Percentiles rank a stretch among this genome's conserved stretches.
phyloP scores from a whole-genome alignment of 2,797 vertebrate species.

The Microchirus variegatus region DNA sequence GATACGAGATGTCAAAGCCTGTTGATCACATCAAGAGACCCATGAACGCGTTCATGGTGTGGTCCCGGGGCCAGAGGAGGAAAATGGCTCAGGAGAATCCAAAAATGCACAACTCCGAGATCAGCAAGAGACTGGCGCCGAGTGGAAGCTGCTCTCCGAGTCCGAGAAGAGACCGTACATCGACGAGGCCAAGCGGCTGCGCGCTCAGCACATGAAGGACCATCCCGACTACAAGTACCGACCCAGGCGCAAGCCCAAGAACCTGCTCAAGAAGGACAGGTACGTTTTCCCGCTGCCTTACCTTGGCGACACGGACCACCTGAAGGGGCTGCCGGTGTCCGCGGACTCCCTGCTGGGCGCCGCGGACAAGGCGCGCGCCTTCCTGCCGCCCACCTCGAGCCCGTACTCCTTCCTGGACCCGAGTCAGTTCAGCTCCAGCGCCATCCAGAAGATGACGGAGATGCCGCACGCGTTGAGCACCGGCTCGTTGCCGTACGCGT shows the following conservation, averaged over 20 bases:
- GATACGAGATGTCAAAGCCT: conserved; percentile 91
- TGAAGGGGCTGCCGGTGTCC: conserved; percentile 94
- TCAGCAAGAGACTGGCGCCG: conserved; percentile 96
- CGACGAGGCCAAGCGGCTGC: conserved; percentile 97
- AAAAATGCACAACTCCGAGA: conserved; percentile 99
- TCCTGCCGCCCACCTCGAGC: conserved; percentile 91
- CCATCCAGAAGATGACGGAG: conserved; percentile 98
- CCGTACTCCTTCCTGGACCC: conserved; percentile 98
- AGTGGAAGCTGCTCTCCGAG: conserved; percentile 99
- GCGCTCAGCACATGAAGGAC: conserved; percentile 99
- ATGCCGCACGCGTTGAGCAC: conserved; percentile 95
- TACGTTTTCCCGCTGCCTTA: conserved; percentile 99
- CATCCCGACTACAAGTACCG: conserved; percentile 99
- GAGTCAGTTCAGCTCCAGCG: conserved; percentile 95
- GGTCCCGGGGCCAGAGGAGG: conserved; percentile 96
- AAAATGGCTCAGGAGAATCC: conserved; percentile 99
- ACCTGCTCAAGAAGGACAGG: conserved; percentile 99
- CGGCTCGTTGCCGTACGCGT: conserved; percentile 94
- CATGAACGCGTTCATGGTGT: conserved; percentile 99
- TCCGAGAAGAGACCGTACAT: conserved; percentile 98
- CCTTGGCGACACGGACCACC: conserved; percentile 95
- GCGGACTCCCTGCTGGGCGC: conserved; percentile 91
- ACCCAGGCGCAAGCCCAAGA: conserved; percentile 98
- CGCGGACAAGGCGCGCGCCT: conserved; percentile 94
- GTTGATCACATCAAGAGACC: conserved; percentile 98